A percentile compares a stretch with the other conserved stretches of the same genome.
Evolutionary conservation across 1,140 invertebrate genomes (phyloP).

Genomic region (Ericerus pela): DNA sequence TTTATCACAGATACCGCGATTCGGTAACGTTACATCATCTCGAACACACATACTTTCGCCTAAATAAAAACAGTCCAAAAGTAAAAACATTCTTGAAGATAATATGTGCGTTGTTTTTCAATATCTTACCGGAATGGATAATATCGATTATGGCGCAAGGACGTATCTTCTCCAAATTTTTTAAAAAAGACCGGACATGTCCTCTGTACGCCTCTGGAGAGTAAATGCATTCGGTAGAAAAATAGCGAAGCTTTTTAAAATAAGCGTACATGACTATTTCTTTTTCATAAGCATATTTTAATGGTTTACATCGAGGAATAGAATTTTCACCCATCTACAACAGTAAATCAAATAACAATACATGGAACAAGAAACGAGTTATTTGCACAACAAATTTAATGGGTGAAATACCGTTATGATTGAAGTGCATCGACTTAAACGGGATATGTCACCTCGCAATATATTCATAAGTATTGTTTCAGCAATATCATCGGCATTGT

Average conservation of each 20-base stretch:
- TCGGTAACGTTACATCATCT: slow-evolving; percentile 64
- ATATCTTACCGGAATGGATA: slow-evolving; percentile 70
- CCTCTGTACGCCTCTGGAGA: slow-evolving; percentile 96
- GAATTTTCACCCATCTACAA: slow-evolving; percentile 64
- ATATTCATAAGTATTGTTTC: slow-evolving; percentile 99
- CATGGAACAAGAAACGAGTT: background rate
- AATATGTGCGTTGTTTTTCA: background rate
- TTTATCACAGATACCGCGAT: slow-evolving; percentile 59
- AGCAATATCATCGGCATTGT: slow-evolving; percentile 99
- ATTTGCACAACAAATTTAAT: background rate
- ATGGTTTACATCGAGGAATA: slow-evolving; percentile 87
- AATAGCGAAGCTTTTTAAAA: slow-evolving; percentile 94
- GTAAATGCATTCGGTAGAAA: slow-evolving; percentile 98
- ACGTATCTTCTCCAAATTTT: slow-evolving; percentile 88
- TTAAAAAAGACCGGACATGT: slow-evolving; percentile 79
- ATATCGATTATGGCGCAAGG: slow-evolving; percentile 94
- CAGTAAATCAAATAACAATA: slow-evolving; percentile 22
- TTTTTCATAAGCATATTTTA: slow-evolving; percentile 98
- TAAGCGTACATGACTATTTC: slow-evolving; percentile 99
- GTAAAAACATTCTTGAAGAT: background rate
- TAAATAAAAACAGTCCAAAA: slow-evolving; percentile 31
- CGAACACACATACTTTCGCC: slow-evolving; percentile 76
- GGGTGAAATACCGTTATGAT: slow-evolving; percentile 59
- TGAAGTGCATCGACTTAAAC: slow-evolving; percentile 78
- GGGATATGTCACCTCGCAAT: slow-evolving; percentile 85